Percentiles rank a stretch among this genome's conserved stretches.
phyloP scores from a whole-genome alignment of 64 coral and sea anemone species.

The Stylophora pistillata region DNA sequence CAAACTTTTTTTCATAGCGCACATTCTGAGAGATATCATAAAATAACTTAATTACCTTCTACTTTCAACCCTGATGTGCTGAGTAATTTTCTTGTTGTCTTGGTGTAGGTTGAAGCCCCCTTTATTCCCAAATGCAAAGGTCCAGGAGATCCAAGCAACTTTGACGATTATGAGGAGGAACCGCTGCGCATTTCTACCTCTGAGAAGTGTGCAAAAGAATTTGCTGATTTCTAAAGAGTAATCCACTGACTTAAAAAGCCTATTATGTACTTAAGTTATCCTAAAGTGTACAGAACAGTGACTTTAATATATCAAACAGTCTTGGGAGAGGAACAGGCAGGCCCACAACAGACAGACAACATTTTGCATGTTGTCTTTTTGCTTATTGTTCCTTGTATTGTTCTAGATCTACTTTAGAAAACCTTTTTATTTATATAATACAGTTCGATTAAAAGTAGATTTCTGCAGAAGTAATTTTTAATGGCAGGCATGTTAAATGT shows the following conservation, averaged over 20 bases:
- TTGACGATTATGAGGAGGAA: slow-evolving; percentile 99
- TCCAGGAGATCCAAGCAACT: slow-evolving; percentile 95
- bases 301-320: slow-evolving; percentile 52
- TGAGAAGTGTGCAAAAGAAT: slow-evolving; percentile 99
- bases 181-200: slow-evolving; percentile 88
- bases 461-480: slow-evolving; percentile 94
- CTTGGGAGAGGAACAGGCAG: slow-evolving; percentile 1
- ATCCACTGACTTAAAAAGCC: neutral
- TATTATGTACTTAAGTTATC: slow-evolving; percentile 63
- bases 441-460: slow-evolving; percentile 92
- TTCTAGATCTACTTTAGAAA: slow-evolving; percentile 66
- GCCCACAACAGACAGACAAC: neutral
- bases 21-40: neutral
- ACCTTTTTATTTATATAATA: slow-evolving; percentile 97
- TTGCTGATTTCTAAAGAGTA: slow-evolving; percentile 96
- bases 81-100: neutral
- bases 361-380: slow-evolving; percentile 47
- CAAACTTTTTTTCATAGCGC: neutral
- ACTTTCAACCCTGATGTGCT: neutral
- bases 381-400: slow-evolving; percentile 54
- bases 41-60: neutral
- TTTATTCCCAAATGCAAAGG: slow-evolving; percentile 99
- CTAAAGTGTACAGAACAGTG: slow-evolving; percentile 79
- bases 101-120: slow-evolving; percentile 88
- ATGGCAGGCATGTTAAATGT: slow-evolving; percentile 94